Evolutionary conservation across 2,888 invertebrate genomes (phyloP), one percentile per base, ranked within the genome.

Genomic region (Diaperis boleti): DNA sequence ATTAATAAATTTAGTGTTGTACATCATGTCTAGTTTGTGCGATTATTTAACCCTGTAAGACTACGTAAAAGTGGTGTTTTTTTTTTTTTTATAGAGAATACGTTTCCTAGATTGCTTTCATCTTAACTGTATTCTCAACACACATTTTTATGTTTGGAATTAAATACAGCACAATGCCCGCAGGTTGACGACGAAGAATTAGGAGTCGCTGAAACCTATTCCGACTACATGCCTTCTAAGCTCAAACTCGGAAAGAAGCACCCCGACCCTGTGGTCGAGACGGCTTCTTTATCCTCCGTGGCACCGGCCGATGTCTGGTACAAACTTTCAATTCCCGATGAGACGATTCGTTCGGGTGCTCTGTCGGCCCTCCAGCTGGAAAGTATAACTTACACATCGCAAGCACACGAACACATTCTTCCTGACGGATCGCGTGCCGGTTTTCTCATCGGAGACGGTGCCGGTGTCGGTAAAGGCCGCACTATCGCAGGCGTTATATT

Each of bases 221-320:
- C 96, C 3, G 97, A 98, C 77, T 99, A 99, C 79, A 96, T 95
- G 94, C 99, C 99, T 1, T 87, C 93, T 0, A 99, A 99, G 86
- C 84, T 97, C 73, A 95, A 95, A 82, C 83, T 96, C 50, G 99
- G 99, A 7, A 89, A 90, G 73, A 94, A 95, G 77, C 99, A 99
- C 86, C 99, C 99, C 0, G 99, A 99, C 83, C 93, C 96, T 0
- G 98, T 99, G 3, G 99, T 99, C 5, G 99, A 99, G 82, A 99
- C 99, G 0, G 97, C 97, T 5, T 98, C 98, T 0, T 84, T 99
- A 39, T 95, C 97, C 0, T 96, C 96, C 31, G 97, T 98, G 50
- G 94, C 95, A 76, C 96, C 98, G 0, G 92, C 94, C 1, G 95
- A 98, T 80, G 93, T 97, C 55, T 92, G 92, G 84, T 98, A 98